Evolutionary conservation across 1,140 invertebrate genomes (phyloP).

Genomic region (Chlorops oryzae): DNA sequence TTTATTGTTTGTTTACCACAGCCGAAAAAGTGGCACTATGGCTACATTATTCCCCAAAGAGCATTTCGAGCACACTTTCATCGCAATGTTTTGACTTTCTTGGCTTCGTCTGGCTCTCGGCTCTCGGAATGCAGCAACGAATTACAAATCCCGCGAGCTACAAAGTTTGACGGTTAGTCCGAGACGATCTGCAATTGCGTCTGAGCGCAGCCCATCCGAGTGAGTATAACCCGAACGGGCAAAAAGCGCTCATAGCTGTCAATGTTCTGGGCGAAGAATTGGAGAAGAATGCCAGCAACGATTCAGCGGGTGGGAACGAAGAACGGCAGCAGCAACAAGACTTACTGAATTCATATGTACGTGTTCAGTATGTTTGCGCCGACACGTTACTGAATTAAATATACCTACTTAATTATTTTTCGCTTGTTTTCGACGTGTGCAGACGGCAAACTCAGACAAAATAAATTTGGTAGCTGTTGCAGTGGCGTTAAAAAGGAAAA

Average conservation of each 20-base stretch:
- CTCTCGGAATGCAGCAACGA: slow-evolving; percentile 72
- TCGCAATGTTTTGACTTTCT: slow-evolving; percentile 60
- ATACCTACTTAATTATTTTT: too few relatives aligned
- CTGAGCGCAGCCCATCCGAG: slow-evolving; percentile 77
- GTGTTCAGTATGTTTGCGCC: too few relatives aligned
- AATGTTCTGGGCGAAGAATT: slow-evolving; percentile 64
- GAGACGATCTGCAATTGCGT: slow-evolving; percentile 74
- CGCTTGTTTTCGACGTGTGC: too few relatives aligned
- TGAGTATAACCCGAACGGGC: slow-evolving; percentile 58
- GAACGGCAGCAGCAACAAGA: too few relatives aligned
- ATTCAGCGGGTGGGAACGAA: too few relatives aligned
- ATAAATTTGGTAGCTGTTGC: too few relatives aligned
- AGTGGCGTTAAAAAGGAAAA: too few relatives aligned
- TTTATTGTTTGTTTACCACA: too few relatives aligned
- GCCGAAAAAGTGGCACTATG: slow-evolving; percentile 50
- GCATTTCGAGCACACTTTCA: slow-evolving; percentile 38
- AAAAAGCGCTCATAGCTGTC: slow-evolving; percentile 64
- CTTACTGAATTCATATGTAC: too few relatives aligned
- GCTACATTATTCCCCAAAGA: slow-evolving; percentile 43
- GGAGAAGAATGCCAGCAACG: slow-evolving; percentile 12
- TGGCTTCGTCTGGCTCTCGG: slow-evolving; percentile 75
- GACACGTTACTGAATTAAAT: too few relatives aligned
- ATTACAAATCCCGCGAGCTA: slow-evolving; percentile 76
- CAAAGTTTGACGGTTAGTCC: slow-evolving; percentile 75
- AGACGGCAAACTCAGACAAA: too few relatives aligned